Percentiles rank a stretch among this genome's conserved stretches.
phyloP scores from a whole-genome alignment of 2,888 invertebrate genomes.

The Drosophila anomalata region DNA sequence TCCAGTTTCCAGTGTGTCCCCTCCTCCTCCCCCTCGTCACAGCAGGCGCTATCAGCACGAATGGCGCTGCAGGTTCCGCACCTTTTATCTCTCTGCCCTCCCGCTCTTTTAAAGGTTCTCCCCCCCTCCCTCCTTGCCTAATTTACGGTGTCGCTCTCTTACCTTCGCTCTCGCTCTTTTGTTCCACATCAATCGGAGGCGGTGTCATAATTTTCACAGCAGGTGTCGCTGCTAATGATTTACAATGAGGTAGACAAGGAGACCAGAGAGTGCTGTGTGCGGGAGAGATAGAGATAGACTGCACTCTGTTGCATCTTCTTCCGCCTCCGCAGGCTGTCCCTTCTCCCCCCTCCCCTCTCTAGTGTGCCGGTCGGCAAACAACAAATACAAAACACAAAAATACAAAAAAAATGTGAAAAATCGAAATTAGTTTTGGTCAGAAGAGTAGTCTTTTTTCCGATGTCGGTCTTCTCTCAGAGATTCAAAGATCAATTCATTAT shows the following conservation, averaged over 20 bases:
- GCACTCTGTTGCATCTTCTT: constrained; percentile 44
- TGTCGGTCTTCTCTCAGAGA: constrained; percentile 45
- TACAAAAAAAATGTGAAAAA: constrained; percentile 54
- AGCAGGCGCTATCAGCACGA: constrained; percentile 74
- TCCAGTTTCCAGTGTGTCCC: background rate
- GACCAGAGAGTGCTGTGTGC: background rate
- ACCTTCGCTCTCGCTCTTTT: background rate
- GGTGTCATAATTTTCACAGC: constrained; percentile 83
- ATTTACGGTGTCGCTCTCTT: background rate
- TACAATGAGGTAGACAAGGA: constrained; percentile 47
- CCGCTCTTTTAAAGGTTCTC: constrained; percentile 1
- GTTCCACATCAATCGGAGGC: constrained; percentile 78
- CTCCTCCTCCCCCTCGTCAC: constrained; percentile 25
- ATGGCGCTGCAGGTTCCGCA: constrained; percentile 76
- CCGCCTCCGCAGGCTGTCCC: constrained; percentile 1
- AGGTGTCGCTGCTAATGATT: constrained; percentile 81
- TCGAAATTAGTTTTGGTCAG: constrained; percentile 71
- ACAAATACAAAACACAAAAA: constrained; percentile 26
- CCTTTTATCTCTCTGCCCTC: constrained; percentile 51
- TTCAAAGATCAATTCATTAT: constrained; percentile 81
- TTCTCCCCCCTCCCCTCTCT: background rate
- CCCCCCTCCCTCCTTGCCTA: background rate
- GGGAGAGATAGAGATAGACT: constrained; percentile 39
- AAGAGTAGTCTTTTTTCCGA: background rate
- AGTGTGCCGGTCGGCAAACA: constrained; percentile 53